Conservation (phyloP, 2,113 vertebrate genomes). For the Anseranas semipalmata region DNA sequence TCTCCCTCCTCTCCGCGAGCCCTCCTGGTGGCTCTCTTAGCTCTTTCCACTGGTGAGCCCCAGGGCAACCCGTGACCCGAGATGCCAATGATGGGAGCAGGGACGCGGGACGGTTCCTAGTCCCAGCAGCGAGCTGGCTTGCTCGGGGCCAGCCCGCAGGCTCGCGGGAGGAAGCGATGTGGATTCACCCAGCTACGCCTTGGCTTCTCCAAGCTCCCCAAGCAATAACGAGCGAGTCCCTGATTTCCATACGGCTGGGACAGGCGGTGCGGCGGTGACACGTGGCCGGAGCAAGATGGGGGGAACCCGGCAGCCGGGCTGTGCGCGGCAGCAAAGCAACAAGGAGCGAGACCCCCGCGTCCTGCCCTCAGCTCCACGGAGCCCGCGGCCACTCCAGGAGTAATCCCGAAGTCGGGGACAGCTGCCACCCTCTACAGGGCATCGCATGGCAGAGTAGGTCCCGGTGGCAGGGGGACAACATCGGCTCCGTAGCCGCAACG, state of each 20-base stretch:
- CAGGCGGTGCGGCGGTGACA: neutral
- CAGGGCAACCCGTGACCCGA: neutral
- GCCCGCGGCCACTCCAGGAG: neutral
- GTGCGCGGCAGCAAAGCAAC: neutral
- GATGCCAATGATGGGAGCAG: neutral
- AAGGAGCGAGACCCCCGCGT: neutral
- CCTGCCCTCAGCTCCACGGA: neutral
- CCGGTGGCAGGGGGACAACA: neutral
- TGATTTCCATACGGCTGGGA: neutral
- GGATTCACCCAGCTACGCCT: neutral
- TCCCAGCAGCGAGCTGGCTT: neutral
- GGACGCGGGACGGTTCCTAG: accelerated
- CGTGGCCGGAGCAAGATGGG: accelerated
- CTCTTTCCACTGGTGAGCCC: neutral
- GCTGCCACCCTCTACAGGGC: neutral
- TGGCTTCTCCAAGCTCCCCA: neutral
- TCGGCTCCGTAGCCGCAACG: too few species aligned
- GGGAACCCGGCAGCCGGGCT: neutral
- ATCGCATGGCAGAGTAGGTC: neutral
- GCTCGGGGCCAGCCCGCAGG: neutral
- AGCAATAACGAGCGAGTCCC: neutral
- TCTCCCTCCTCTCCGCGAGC: neutral
- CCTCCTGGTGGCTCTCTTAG: neutral
- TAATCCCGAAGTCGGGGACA: too few species aligned
- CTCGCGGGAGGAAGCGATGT: neutral